Evolutionary conservation across 2,888 invertebrate genomes (phyloP).

Genomic region (Cheilosia soror): DNA sequence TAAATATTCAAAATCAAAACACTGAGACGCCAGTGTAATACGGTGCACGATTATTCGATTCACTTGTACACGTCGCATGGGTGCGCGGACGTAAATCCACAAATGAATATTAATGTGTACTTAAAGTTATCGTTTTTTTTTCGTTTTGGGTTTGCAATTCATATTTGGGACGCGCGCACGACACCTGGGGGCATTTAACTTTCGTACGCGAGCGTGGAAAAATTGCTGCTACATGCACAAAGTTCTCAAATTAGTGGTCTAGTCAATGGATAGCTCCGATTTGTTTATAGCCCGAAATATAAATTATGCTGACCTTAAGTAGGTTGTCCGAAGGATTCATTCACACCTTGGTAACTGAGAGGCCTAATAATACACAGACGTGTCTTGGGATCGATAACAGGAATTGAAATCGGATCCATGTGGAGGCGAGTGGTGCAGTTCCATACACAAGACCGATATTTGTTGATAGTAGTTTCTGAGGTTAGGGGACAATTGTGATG

Average conservation of each 20-base stretch:
- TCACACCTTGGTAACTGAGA: background rate
- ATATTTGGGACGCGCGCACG: slow-evolving; percentile 22
- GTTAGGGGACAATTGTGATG: slow-evolving; percentile 8
- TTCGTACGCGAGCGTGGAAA: slow-evolving; percentile 3
- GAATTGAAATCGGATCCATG: slow-evolving; percentile 27
- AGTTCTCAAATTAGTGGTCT: slow-evolving; percentile 13
- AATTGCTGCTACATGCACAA: slow-evolving; percentile 17
- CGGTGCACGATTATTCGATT: slow-evolving; percentile 48
- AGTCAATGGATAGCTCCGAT: slow-evolving; percentile 20
- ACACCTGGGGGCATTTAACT: slow-evolving; percentile 42
- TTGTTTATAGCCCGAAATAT: slow-evolving; percentile 1
- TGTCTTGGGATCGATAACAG: slow-evolving; percentile 43
- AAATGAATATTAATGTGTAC: slow-evolving; percentile 51
- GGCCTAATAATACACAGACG: slow-evolving; percentile 19
- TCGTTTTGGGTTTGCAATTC: slow-evolving; percentile 25
- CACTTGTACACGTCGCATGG: slow-evolving; percentile 13
- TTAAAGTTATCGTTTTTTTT: slow-evolving; percentile 1
- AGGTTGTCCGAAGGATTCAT: background rate
- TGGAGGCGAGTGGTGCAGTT: slow-evolving; percentile 22
- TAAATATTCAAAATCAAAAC: slow-evolving; percentile 42
- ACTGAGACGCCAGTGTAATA: background rate
- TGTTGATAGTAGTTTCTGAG: slow-evolving; percentile 37
- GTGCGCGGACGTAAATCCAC: slow-evolving; percentile 16
- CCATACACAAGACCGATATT: slow-evolving; percentile 36
- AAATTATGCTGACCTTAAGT: slow-evolving; percentile 40